Evolutionary conservation across 2,113 vertebrate species (phyloP).

Genomic region (Catagonus wagneri): DNA sequence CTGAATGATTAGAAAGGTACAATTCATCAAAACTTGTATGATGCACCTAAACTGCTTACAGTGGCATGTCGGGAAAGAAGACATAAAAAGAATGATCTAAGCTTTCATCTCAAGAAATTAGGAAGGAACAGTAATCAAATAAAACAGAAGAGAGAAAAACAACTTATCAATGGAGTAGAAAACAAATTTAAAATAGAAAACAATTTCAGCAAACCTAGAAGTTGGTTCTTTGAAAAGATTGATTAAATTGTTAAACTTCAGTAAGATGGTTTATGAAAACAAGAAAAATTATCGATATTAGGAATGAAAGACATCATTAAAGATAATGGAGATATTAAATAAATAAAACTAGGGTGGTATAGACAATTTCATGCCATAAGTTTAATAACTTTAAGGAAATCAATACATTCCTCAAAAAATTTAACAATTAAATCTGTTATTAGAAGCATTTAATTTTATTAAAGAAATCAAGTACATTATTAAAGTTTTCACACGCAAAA

Average conservation of each 20-base stretch:
- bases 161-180: neutral
- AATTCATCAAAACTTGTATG: conserved; percentile 10
- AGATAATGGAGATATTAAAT: neutral
- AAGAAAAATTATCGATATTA: neutral
- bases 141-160: conserved; percentile 1
- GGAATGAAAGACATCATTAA: neutral
- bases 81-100: neutral
- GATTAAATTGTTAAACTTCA: neutral
- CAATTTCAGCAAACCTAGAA: neutral
- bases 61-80: neutral
- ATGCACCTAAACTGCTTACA: neutral
- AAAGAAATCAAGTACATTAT: neutral
- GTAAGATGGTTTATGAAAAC: neutral
- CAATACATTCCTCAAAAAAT: neutral
- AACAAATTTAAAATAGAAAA: neutral
- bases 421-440: neutral
- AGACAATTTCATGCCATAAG: neutral
- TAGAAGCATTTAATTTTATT: neutral
- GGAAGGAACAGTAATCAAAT: neutral
- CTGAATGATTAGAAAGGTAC: neutral
- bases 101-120: neutral
- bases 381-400: neutral
- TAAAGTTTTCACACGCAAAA: neutral
- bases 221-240: conserved; percentile 23
- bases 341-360: neutral